Base-by-base conservation (phyloP, 2,797 vertebrate species). In the Menidia menidia region DNA sequence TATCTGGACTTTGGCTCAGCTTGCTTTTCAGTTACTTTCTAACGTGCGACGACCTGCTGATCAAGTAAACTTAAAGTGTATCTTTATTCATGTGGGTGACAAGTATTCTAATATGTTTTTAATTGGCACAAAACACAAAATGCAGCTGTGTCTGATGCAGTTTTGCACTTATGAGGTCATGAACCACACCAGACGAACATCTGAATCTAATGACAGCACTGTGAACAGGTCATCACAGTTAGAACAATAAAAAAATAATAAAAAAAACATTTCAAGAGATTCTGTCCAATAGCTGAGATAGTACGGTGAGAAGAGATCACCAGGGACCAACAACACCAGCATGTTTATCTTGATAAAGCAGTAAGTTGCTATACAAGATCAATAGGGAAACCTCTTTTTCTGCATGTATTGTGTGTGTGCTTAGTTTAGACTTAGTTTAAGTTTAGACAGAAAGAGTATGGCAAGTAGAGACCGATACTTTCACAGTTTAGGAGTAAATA, bases 401-500 rank as follows among this genome's bases (percentile, higher is more conserved):
- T 44, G 31, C 18, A 7, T 16, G 35, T 41, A 4, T 41, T 25
- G 10, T 30, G 14, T 50, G 18, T 5, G n/a, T 30, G 44, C 42
- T 62, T 45, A 58, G 14, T 51, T 7, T 10, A 19, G 71, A 25
- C 7, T 61, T 32, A 25, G 25, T 25, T 25, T 25, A 25, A 25
- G 15, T 48, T 19, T 11, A 8, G 32, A 62, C 13, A 33, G 8
- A 0, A 19, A 41, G 25, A 54, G 32, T 52, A 45, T 55, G 61
- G 35, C 55, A 73, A 64, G 44, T 47, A 44, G 32, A 60, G 3
- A 73, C 41, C 45, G 64, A 65, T 19, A 56, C 55, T 45, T 67
- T 56, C 54, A 60, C 19, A 56, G 62, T 69, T 77, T 53, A 42
- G 16, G 43, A 39, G 61, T 52, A 57, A 73, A 68, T 45, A 50